These are phyloP conservation scores for Clivina fossor DNA, from an alignment of 2,888 invertebrate genomes.

Conservation along the genomic window DNA sequence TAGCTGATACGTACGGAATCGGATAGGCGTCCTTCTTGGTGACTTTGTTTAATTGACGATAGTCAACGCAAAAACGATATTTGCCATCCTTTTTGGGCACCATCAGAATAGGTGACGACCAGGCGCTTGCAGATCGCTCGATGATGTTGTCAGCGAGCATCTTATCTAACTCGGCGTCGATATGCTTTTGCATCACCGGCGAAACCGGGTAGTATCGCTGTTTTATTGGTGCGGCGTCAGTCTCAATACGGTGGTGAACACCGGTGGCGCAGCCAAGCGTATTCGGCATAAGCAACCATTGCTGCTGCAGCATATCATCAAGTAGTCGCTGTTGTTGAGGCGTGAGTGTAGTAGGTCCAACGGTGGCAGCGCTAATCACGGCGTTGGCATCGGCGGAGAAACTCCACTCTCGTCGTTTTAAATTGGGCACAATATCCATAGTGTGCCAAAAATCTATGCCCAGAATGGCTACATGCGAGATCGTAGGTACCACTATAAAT, in stretches of 20 bases:
- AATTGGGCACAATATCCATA: slow-evolving; percentile 10
- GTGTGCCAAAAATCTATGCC: slow-evolving; percentile 22
- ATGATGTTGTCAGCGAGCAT: slow-evolving; percentile 40
- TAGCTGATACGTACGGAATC: slow-evolving; percentile 42
- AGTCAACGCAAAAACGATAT: slow-evolving; percentile 45
- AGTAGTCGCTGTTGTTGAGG: not conserved
- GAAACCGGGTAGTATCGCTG: slow-evolving; percentile 35
- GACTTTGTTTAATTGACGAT: slow-evolving; percentile 43
- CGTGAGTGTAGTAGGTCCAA: not conserved
- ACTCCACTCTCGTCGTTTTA: not conserved
- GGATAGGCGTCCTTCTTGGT: slow-evolving; percentile 45
- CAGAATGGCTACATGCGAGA: slow-evolving; percentile 1
- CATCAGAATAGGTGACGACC: slow-evolving; percentile 43
- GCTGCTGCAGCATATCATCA: not conserved
- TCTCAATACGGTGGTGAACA: slow-evolving; percentile 27
- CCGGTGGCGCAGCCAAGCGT: slow-evolving; percentile 19
- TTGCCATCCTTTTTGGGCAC: slow-evolving; percentile 41
- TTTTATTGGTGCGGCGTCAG: slow-evolving; percentile 22
- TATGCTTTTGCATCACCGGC: slow-evolving; percentile 26
- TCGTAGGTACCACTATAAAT: slow-evolving; percentile 3
- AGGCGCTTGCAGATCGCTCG: slow-evolving; percentile 42
- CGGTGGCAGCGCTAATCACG: not conserved
- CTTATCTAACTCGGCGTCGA: slow-evolving; percentile 36
- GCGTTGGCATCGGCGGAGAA: not conserved
- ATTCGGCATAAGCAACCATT: not conserved